Evolutionary conservation across 2,888 invertebrate species (phyloP), one percentile per base, ranked within the genome.

Genomic region (Microplitis manilae): DNA sequence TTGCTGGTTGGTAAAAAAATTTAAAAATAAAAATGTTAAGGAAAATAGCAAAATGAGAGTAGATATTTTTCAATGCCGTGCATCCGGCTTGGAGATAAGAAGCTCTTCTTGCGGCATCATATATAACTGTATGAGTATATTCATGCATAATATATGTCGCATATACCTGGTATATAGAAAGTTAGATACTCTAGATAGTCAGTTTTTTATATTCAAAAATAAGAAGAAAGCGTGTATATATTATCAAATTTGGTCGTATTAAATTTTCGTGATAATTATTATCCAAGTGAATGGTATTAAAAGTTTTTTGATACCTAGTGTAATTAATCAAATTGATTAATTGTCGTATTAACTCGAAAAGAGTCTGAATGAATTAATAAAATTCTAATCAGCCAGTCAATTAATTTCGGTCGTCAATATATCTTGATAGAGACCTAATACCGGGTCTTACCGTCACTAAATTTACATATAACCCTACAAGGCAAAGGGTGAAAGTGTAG

Each of bases 41-140:
- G 50, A 50, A 50, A 50, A 50, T 50, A 50, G 50, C 50, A 50
- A 50, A 50, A 13, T 13, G 13, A 50, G 50, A 50, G 50, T 50
- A 50, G 50, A 50, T 50, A 50, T 50, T 50, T 68, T 68, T 68
- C 68, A 39, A 67, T 67, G 67, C 67, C 67, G 13, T 17, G 30
- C 8, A 71, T 61, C 50, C 50, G 13, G 50, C 50, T 50, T 50
- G 50, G 50, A 50, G 50, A 50, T 50, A 50, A 50, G 50, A 65
- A 50, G 73, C 39, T 20, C 40, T 73, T n/a, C 38, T 13, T 65
- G 73, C 38, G 72, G 69, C 40, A 68, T 75, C 73, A 68, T 62
- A 74, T 9, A 38, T 60, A 72, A 60, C 30, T 30, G 68, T 20
- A 65, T 74, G 64, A 40, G 65, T 41, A 64, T n/a, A 41, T 62